These are phyloP conservation scores for Globicephala melas DNA, from an alignment of 2,113 vertebrate species.

Conservation along the genomic window DNA sequence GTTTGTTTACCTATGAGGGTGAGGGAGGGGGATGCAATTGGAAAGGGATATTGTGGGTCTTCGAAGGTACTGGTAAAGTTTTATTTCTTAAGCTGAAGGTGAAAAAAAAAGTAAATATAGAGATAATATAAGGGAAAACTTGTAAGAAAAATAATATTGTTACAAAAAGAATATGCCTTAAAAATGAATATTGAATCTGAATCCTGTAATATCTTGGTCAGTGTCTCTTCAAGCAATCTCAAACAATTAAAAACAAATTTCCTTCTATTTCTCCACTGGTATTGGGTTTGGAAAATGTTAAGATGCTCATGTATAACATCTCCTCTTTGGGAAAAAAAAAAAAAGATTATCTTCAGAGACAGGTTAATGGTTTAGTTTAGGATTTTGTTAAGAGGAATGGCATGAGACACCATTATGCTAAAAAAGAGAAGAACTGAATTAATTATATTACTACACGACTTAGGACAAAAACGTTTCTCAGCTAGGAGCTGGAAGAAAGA, in stretches of 20 bases:
- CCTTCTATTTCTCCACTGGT: not conserved
- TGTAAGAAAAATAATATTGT: not conserved
- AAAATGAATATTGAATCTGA: not conserved
- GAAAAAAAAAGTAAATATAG: not conserved
- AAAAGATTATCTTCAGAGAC: not conserved
- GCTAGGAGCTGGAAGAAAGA: not conserved
- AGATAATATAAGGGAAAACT: not conserved
- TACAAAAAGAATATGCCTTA: not conserved
- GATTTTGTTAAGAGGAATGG: not conserved
- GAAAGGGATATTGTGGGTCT: not conserved
- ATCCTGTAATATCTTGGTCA: not conserved
- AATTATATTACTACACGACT: constrained; percentile 27
- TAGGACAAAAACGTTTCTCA: not conserved
- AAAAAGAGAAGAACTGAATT: not conserved
- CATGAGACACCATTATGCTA: not conserved
- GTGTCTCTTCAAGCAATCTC: not conserved
- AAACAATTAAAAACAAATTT: not conserved
- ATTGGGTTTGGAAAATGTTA: not conserved
- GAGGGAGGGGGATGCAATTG: not conserved
- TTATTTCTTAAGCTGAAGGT: constrained; percentile 22
- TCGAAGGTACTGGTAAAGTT: not conserved
- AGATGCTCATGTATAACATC: not conserved
- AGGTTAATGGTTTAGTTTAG: not conserved
- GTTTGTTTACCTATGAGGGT: not conserved
- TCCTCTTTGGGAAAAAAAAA: not conserved